Evolutionary conservation across 2,888 invertebrate genomes (phyloP), one percentile per base, ranked within the genome.

Genomic region (Amorpha juglandis): DNA sequence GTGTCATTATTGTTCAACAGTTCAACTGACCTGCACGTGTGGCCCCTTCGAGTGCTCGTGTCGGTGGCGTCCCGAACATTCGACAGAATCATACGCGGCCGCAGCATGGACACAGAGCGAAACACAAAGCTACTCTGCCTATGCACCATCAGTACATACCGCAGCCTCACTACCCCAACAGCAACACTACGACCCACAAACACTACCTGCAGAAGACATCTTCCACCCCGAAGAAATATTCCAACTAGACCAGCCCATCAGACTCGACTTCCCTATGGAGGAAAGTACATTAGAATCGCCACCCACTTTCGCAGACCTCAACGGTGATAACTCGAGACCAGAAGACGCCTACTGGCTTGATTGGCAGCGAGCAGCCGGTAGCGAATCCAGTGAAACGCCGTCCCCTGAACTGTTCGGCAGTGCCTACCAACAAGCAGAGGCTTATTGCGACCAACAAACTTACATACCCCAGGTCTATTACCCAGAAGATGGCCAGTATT

Each of bases 171-270:
- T 89, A 38, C 90, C 81, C 66, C 89, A 76, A 68, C 87, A 69
- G 66, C 91, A 91, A 50, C 88, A 93, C 27, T 95, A 95, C 88
- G 96, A 96, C 75, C 95, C 95, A 65, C 90, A 94, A 0, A 88
- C 94, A 0, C 90, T 95, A 33, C 94, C 95, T 58, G 92, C 95
- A 0, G 94, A 95, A 52, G 96, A 96, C 77, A 91, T 96, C 35
- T 96, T 96, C 81, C 96, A 96, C 79, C 96, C 96, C 0, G 96
- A 96, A 79, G 96, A 96, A 84, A 96, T 96, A 70, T 96, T 96
- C 86, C 96, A 96, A 81, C 86, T 96, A 68, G 96, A 96, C 78
- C 96, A 96, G 79, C 96, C 96, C 0, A 93, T 96, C 50, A 90
- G 96, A 74, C 88, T 95, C 0, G 96, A 96, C 76, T 95, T 95